phyloP scores from a whole-genome alignment of 2,888 invertebrate species.

The Anoncus sp. region DNA sequence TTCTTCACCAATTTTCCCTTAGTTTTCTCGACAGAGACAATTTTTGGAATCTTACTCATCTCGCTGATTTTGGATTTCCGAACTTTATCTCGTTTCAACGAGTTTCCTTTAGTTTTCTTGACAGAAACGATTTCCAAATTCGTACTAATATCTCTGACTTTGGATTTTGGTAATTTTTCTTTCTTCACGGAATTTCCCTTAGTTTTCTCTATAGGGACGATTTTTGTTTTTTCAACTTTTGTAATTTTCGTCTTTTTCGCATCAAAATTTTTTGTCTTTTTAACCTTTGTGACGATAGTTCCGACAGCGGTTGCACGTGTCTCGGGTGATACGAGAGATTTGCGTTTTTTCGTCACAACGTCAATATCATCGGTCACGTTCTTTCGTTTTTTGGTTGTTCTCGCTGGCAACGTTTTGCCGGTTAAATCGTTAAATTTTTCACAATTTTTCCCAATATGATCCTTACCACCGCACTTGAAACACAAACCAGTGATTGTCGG shows the following conservation, averaged over 20 bases:
- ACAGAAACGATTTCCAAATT: neutral
- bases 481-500: conserved; percentile 75
- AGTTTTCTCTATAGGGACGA: neutral
- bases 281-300: too few relatives aligned
- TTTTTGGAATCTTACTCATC: too few relatives aligned
- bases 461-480: conserved; percentile 73
- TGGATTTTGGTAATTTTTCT: neutral
- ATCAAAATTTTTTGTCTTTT: neutral
- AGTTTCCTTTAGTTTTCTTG: neutral
- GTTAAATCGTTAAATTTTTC: neutral
- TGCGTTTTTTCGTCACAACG: conserved; percentile 32
- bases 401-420: conserved; percentile 1
- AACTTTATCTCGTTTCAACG: too few relatives aligned
- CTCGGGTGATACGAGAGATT: conserved; percentile 13
- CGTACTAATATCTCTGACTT: neutral
- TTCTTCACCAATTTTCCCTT: conserved; percentile 77
- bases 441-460: conserved; percentile 76
- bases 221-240: neutral
- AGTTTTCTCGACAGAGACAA: conserved; percentile 77
- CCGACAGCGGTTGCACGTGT: too few relatives aligned
- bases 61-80: too few relatives aligned
- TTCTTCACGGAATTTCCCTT: neutral
- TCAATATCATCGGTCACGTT: conserved; percentile 21
- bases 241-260: neutral
- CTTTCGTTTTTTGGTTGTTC: conserved; percentile 56